These are phyloP conservation scores for Cheilosia impressa DNA, from an alignment of 2,888 invertebrate genomes.

Conservation along the genomic window DNA sequence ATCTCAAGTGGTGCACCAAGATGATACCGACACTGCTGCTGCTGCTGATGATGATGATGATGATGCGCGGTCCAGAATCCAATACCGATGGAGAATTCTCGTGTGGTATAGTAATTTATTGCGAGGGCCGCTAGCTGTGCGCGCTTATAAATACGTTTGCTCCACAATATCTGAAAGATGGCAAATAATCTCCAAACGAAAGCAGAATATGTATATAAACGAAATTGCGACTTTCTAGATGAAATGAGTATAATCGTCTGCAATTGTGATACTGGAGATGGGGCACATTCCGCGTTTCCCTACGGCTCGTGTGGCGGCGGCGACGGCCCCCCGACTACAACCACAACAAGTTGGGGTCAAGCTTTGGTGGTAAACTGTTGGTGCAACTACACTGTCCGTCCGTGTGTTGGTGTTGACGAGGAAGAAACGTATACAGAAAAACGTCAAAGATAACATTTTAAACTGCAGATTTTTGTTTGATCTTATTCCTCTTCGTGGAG, in stretches of 20 bases:
- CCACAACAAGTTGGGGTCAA: slow-evolving; percentile 57
- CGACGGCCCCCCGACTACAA: neutral
- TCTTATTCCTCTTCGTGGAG: slow-evolving; percentile 5
- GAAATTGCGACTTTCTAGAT: slow-evolving; percentile 67
- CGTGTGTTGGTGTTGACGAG: neutral
- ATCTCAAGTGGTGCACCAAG: slow-evolving; percentile 43
- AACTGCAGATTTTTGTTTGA: slow-evolving; percentile 25
- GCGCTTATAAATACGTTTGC: slow-evolving; percentile 27
- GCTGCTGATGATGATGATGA: slow-evolving; percentile 16
- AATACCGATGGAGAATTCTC: slow-evolving; percentile 53
- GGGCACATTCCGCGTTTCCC: slow-evolving; percentile 37
- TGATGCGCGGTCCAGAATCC: slow-evolving; percentile 43
- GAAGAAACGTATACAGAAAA: slow-evolving; percentile 20
- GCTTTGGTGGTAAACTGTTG: slow-evolving; percentile 28
- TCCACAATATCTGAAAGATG: slow-evolving; percentile 44
- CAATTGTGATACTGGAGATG: slow-evolving; percentile 51
- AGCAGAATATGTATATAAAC: slow-evolving; percentile 53
- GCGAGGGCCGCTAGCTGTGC: slow-evolving; percentile 20
- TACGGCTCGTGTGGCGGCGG: slow-evolving; percentile 27
- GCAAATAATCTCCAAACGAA: slow-evolving; percentile 59
- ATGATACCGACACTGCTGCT: neutral
- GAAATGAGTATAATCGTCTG: slow-evolving; percentile 53
- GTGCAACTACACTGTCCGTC: neutral
- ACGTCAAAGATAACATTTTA: slow-evolving; percentile 54
- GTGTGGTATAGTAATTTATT: slow-evolving; percentile 49